Evolutionary conservation across 2,113 vertebrate genomes (phyloP), one percentile per base, ranked within the genome.

Genomic region (Puntigrus tetrazona): DNA sequence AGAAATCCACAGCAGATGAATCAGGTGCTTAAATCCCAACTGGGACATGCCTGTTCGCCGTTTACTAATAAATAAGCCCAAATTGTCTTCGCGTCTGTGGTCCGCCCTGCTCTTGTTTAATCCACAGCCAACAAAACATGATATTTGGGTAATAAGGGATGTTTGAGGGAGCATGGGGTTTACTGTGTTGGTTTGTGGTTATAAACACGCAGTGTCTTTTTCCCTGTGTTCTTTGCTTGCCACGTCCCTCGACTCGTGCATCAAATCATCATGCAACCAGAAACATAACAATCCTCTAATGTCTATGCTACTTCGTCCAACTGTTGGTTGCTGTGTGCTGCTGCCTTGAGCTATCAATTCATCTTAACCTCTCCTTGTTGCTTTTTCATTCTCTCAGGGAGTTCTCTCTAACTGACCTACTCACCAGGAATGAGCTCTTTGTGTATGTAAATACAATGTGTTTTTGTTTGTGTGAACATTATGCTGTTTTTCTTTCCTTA

Each of bases 1-100:
- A 96, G 90, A 95, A 95, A 91, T 84, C 90, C 74, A 94, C 95
- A 89, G 93, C 95, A 89, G 94, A 95, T 89, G 94, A 95, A 91
- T 95, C 94, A 95, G 94, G 95, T 97, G 94, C 94, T 92, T 94
- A 91, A 89, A 86, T 90, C 59, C 50, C 75, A 16, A 82, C 70
- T 43, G 61, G 86, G n/a, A 5, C 34, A 36, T 59, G 55, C 45
- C 50, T 72, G 14, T 86, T 86, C 87, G 85, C 88, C 74, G 78
- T 50, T 72, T 81, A 74, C 59, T 57, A 88, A 87, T 88, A 90
- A 91, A 87, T 87, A 85, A 90, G 87, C 89, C 86, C 72, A 52
- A 63, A 34, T 18, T 11, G 27, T 29, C 41, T 85, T 78, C 50
- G 36, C 61, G 72, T 43, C 18, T 34, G n/a, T 74, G 27, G 38